Evolutionary conservation across 2,113 vertebrate species (phyloP).

Genomic region (Gorilla gorilla): DNA sequence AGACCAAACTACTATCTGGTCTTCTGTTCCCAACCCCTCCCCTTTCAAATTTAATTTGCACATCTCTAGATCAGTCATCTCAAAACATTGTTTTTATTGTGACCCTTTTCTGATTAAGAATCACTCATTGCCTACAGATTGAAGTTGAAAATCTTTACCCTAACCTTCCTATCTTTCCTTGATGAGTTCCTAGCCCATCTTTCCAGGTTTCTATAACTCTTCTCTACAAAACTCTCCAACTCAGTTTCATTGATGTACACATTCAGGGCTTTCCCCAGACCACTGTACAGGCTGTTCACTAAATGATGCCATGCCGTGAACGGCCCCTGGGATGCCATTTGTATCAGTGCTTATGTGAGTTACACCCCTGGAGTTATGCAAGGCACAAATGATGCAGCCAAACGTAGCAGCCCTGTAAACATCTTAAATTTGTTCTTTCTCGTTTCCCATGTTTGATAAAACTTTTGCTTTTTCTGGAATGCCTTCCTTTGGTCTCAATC

Average conservation of each 20-base stretch:
- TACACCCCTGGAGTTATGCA: neutral
- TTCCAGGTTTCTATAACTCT: neutral
- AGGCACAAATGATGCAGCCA: neutral
- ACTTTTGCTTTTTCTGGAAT: neutral
- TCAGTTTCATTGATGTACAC: neutral
- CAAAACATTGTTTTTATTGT: conserved; percentile 7
- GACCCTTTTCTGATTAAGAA: neutral
- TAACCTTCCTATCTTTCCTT: neutral
- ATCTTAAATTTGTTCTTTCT: neutral
- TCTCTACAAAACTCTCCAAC: neutral
- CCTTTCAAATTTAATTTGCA: neutral
- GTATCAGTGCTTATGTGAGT: neutral
- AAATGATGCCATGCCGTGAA: too few species aligned
- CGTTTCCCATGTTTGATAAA: neutral
- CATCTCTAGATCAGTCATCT: neutral
- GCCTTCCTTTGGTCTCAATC: neutral
- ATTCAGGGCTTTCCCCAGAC: neutral
- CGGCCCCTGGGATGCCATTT: neutral
- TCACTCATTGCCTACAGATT: neutral
- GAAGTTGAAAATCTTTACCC: neutral
- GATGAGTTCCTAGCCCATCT: neutral
- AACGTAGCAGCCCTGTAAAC: neutral
- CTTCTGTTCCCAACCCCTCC: neutral
- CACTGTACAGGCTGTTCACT: neutral
- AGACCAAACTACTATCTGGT: conserved; percentile 1